These are phyloP conservation scores for Picus viridis DNA, from an alignment of 2,797 vertebrate genomes.

Conservation along the genomic window DNA sequence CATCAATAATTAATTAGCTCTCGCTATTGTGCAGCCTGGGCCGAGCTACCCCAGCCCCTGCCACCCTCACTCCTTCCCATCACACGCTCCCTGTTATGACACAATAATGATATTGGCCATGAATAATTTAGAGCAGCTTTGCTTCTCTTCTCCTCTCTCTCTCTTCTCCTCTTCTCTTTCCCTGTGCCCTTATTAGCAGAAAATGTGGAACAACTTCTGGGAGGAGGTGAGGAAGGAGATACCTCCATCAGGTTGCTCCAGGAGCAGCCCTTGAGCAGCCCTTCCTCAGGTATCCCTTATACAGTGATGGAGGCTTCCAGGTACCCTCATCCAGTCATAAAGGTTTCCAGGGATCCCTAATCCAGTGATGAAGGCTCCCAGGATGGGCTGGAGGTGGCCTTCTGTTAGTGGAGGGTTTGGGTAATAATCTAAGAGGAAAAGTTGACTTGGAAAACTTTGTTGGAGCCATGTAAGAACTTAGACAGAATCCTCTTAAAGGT, in stretches of 20 bases:
- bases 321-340: background rate
- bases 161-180: conserved; percentile 39
- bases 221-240: conserved; percentile 36
- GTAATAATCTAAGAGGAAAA: background rate
- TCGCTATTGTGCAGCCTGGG: conserved; percentile 76
- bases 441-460: background rate
- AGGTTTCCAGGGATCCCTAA: background rate
- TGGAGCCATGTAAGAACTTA: background rate
- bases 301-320: background rate
- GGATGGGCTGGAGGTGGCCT: background rate
- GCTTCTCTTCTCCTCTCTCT: conserved; percentile 58
- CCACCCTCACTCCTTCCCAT: conserved; percentile 79
- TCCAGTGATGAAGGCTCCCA: background rate
- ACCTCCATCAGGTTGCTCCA: background rate
- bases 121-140: conserved; percentile 89
- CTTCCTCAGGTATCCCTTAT: background rate
- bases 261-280: background rate
- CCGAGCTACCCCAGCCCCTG: conserved; percentile 72
- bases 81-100: conserved; percentile 94
- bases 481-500: background rate
- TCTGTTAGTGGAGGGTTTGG: background rate
- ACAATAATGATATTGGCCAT: conserved; percentile 97
- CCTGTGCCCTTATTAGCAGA: conserved; percentile 74
- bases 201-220: conserved; percentile 68
- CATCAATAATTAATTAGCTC: conserved; percentile 94